Conservation (phyloP, 2,888 invertebrate species). For the Lacanobia oleracea region DNA sequence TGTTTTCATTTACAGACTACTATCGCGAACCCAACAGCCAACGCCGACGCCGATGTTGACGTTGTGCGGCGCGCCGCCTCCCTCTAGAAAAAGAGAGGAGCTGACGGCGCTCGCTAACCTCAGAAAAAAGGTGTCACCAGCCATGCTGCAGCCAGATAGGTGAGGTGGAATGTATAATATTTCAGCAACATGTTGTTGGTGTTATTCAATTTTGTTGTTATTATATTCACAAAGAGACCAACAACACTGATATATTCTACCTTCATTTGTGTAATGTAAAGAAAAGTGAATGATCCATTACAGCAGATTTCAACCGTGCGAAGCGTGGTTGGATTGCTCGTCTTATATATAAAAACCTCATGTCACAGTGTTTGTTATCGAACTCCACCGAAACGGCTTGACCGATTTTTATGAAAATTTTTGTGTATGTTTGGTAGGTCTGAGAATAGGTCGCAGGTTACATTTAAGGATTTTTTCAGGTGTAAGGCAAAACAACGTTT, state of each 20-base stretch:
- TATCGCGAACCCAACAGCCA: slow-evolving; percentile 78
- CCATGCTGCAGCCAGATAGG: slow-evolving; percentile 85
- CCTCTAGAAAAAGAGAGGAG: slow-evolving; percentile 93
- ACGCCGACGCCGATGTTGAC: slow-evolving; percentile 85
- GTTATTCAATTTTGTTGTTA: neutral
- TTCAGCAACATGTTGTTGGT: no score
- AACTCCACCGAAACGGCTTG: no score
- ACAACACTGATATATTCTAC: neutral
- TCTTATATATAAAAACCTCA: no score
- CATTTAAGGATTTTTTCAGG: no score
- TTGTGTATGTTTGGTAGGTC: no score
- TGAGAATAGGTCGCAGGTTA: no score
- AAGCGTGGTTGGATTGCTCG: no score
- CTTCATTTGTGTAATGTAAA: no score
- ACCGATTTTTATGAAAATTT: no score
- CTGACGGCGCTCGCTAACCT: slow-evolving; percentile 93
- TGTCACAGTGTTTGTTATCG: no score
- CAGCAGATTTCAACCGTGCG: no score
- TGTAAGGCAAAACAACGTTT: no score
- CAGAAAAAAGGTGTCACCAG: slow-evolving; percentile 92
- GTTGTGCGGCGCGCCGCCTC: slow-evolving; percentile 89
- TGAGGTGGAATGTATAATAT: slow-evolving; percentile 54
- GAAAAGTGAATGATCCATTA: neutral
- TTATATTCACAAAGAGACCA: neutral
- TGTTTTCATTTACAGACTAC: slow-evolving; percentile 68